Percentiles rank a stretch among this genome's conserved stretches.
phyloP scores from a whole-genome alignment of 2,797 vertebrate genomes.

The Perodicticus potto region DNA sequence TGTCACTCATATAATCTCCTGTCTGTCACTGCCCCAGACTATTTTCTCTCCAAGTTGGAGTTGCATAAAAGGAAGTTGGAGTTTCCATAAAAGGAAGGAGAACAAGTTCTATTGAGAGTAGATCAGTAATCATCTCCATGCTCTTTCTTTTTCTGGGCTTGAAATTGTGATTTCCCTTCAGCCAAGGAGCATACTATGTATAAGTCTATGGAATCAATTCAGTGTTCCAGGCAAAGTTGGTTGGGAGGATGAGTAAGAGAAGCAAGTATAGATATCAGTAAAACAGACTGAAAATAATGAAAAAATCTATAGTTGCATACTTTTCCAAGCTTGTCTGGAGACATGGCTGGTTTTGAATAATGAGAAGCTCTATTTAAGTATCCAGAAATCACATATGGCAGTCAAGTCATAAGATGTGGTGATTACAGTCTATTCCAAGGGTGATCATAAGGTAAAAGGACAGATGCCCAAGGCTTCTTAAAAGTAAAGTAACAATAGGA shows the following conservation, averaged over 20 bases:
- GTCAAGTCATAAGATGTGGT: not conserved
- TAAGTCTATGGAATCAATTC: slow-evolving; percentile 11
- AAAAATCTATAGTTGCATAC: not conserved
- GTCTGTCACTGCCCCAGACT: not conserved
- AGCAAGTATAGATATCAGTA: not conserved
- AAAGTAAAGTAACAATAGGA: not conserved
- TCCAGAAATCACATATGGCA: slow-evolving; percentile 22
- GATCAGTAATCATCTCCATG: not conserved
- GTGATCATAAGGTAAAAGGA: slow-evolving; percentile 15
- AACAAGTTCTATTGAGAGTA: not conserved
- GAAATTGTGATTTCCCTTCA: not conserved
- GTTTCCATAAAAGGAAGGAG: not conserved
- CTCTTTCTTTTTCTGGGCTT: not conserved
- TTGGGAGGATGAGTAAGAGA: not conserved
- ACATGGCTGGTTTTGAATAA: not conserved
- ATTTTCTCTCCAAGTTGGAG: not conserved
- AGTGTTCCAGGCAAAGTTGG: not conserved
- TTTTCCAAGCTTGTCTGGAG: slow-evolving; percentile 17
- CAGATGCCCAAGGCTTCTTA: not conserved
- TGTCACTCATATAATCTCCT: not conserved
- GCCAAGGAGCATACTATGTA: not conserved
- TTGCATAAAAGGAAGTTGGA: no score
- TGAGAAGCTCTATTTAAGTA: not conserved
- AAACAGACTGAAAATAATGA: not conserved
- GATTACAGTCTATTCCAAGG: not conserved